Percentiles rank a stretch among this genome's conserved stretches.
These are phyloP conservation scores for Protomyctophum bolini DNA, from an alignment of 2,113 vertebrate genomes.

Conservation along the genomic window DNA sequence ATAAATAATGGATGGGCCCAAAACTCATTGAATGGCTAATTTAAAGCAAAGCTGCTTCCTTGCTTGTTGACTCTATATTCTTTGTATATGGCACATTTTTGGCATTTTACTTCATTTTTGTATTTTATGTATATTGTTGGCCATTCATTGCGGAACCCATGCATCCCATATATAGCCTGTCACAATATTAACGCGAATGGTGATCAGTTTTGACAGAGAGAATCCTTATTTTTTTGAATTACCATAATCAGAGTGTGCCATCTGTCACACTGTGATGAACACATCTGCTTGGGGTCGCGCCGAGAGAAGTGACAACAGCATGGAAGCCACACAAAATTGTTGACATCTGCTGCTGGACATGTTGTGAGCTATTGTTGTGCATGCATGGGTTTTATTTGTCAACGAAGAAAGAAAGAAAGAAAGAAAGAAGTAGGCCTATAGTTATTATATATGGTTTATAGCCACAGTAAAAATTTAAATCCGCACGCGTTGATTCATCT, in stretches of 20 bases:
- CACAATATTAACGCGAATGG: background rate
- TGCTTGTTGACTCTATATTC: background rate
- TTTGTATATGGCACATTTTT: background rate
- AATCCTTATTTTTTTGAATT: slow-evolving; percentile 51
- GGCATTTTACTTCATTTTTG: background rate
- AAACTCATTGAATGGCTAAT: slow-evolving; percentile 25
- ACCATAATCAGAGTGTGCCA: slow-evolving; percentile 76
- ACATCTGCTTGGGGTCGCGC: slow-evolving; percentile 70
- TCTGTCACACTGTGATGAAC: slow-evolving; percentile 77
- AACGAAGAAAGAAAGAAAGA: background rate
- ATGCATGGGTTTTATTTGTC: background rate
- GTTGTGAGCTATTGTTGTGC: slow-evolving; percentile 38
- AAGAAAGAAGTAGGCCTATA: background rate
- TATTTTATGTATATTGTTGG: background rate
- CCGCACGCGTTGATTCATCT: too few relatives aligned
- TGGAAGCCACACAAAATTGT: slow-evolving; percentile 52
- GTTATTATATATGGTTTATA: background rate
- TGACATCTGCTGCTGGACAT: slow-evolving; percentile 70
- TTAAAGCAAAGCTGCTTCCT: slow-evolving; percentile 7
- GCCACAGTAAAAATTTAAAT: too few relatives aligned
- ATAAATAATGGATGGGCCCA: slow-evolving; percentile 56
- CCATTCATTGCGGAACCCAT: background rate
- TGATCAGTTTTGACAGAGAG: slow-evolving; percentile 13
- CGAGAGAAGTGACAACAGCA: slow-evolving; percentile 69
- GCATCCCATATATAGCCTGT: background rate